These are phyloP conservation scores for Cyrtorhinus lividipennis DNA, from an alignment of 1,140 invertebrate species.

Conservation along the genomic window DNA sequence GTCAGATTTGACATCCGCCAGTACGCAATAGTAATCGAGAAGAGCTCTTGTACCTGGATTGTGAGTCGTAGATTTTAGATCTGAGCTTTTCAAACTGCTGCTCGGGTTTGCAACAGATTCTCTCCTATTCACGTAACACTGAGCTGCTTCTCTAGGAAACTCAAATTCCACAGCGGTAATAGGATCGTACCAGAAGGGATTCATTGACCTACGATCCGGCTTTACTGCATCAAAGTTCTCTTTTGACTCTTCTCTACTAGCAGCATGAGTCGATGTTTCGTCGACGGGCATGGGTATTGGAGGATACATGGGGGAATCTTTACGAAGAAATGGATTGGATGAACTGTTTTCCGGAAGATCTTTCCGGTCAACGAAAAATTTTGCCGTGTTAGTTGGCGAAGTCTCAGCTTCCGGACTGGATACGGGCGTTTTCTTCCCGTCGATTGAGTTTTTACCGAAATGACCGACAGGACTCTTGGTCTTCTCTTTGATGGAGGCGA, in stretches of 20 bases:
- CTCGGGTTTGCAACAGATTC: too few relatives aligned
- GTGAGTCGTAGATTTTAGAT: neutral
- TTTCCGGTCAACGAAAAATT: too few relatives aligned
- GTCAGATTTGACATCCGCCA: neutral
- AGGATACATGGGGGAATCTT: too few relatives aligned
- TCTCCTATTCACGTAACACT: neutral
- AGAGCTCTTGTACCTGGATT: neutral
- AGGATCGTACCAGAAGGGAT: neutral
- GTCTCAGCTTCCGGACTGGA: neutral
- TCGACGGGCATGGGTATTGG: neutral
- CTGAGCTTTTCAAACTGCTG: neutral
- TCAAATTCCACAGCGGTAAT: neutral
- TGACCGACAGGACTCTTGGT: neutral
- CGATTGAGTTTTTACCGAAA: neutral
- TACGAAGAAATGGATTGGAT: too few relatives aligned
- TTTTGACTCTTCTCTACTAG: too few relatives aligned
- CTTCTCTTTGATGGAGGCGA: neutral
- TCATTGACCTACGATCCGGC: too few relatives aligned
- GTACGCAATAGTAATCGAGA: neutral
- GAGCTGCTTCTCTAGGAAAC: neutral
- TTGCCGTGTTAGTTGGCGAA: too few relatives aligned
- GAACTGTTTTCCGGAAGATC: too few relatives aligned
- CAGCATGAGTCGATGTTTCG: too few relatives aligned
- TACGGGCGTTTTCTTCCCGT: neutral
- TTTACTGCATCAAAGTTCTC: too few relatives aligned